Conservation (phyloP, 2,113 vertebrate genomes). For the Rafetus swinhoei region DNA sequence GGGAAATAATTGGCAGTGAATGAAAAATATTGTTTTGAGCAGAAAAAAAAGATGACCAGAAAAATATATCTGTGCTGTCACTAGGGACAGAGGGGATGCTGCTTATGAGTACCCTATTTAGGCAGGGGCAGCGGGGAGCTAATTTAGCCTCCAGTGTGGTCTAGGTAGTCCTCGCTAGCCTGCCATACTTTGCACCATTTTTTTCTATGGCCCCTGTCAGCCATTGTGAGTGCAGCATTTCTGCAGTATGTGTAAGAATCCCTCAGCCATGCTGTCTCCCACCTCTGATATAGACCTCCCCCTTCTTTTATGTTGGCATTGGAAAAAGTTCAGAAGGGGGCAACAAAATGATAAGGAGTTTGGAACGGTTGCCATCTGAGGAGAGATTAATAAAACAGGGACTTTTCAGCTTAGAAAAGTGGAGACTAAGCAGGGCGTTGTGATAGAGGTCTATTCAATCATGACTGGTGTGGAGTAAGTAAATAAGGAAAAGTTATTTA, state of each 20-base stretch:
- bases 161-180: background rate
- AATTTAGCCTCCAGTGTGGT: background rate
- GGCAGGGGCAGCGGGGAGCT: background rate
- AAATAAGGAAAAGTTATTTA: no score
- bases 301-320: background rate
- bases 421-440: no score
- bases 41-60: background rate
- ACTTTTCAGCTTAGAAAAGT: no score
- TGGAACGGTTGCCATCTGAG: no score
- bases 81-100: background rate
- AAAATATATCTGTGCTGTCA: background rate
- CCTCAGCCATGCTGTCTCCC: background rate
- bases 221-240: background rate
- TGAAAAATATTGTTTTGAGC: background rate
- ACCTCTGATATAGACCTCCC: background rate
- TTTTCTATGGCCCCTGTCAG: background rate
- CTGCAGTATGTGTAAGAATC: background rate
- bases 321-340: no score
- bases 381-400: no score
- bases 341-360: no score
- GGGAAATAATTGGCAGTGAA: background rate
- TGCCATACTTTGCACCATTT: background rate
- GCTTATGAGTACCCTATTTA: background rate
- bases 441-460: no score
- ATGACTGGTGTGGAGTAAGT: no score